Conservation (phyloP, 1,140 invertebrate genomes). For the Orius insidiosus region DNA sequence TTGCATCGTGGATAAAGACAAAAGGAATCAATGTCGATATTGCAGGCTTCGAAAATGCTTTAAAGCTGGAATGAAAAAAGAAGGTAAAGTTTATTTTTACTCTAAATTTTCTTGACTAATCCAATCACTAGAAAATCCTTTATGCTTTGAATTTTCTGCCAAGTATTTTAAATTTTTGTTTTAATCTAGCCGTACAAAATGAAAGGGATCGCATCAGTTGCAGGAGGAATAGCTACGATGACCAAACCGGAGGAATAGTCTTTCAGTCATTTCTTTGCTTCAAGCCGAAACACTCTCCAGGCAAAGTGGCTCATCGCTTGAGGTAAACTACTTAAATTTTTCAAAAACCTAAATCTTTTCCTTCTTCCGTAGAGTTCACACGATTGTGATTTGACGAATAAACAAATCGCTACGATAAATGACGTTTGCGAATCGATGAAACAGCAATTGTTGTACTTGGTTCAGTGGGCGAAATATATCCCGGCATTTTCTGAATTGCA, state of each 20-base stretch:
- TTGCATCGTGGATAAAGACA: constrained; percentile 94
- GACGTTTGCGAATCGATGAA: constrained; percentile 97
- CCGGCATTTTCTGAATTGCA: constrained; percentile 87
- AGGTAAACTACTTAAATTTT: background rate
- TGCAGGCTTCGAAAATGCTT: constrained; percentile 92
- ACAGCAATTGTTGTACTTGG: constrained; percentile 84
- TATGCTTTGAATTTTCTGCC: too few relatives aligned
- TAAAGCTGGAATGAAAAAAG: constrained; percentile 95
- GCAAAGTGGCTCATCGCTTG: constrained; percentile 44
- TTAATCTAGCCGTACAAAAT: constrained; percentile 81
- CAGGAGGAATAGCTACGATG: constrained; percentile 79
- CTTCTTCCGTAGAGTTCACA: constrained; percentile 26
- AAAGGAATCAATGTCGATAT: constrained; percentile 92
- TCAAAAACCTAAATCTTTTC: too few relatives aligned
- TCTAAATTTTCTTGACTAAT: too few relatives aligned
- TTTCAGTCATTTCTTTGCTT: constrained; percentile 73
- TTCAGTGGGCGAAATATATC: constrained; percentile 98
- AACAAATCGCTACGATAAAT: constrained; percentile 77
- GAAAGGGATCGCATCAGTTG: constrained; percentile 93
- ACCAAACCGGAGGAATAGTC: constrained; percentile 56
- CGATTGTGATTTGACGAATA: constrained; percentile 59
- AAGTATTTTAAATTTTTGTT: background rate
- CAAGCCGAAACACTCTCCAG: constrained; percentile 85
- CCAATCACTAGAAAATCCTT: too few relatives aligned
- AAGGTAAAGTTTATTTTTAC: too few relatives aligned